Conservation (phyloP, 2,113 vertebrate species). For the Phaetusa simplex region DNA sequence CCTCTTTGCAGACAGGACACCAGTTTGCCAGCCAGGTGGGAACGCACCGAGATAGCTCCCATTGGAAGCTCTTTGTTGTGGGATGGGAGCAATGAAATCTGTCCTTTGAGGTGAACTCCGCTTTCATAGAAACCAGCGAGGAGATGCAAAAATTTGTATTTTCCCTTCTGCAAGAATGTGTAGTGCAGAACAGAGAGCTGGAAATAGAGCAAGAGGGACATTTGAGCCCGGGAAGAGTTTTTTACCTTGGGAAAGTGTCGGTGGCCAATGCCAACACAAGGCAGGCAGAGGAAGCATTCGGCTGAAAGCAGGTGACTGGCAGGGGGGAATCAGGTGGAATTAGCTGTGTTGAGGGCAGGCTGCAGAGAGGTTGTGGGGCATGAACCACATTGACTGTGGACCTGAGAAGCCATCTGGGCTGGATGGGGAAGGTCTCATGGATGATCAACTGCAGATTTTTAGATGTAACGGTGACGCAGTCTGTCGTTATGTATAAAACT, state of each 20-base stretch:
- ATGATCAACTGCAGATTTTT: not conserved
- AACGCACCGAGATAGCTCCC: not conserved
- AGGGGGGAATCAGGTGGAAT: not conserved
- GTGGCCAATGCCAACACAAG: not conserved
- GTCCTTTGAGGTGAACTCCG: not conserved
- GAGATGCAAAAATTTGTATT: not conserved
- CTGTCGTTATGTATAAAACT: rapidly evolving
- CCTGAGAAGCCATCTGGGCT: not conserved
- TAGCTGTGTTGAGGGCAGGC: not conserved
- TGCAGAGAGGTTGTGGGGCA: not conserved
- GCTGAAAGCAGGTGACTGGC: not conserved
- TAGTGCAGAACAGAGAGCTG: not conserved
- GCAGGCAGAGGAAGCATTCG: not conserved
- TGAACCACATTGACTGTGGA: rapidly evolving
- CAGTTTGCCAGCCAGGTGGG: not conserved
- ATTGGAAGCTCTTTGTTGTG: not conserved
- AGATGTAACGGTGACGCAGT: rapidly evolving
- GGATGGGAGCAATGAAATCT: not conserved
- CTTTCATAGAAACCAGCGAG: not conserved
- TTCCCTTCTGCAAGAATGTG: not conserved
- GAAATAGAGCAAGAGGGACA: not conserved
- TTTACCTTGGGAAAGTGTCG: not conserved
- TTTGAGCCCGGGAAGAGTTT: not conserved
- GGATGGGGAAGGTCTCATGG: not conserved
- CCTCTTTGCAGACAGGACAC: not conserved